Evolutionary conservation across 2,888 invertebrate species (phyloP).

Genomic region (Trichopria drosophilae): DNA sequence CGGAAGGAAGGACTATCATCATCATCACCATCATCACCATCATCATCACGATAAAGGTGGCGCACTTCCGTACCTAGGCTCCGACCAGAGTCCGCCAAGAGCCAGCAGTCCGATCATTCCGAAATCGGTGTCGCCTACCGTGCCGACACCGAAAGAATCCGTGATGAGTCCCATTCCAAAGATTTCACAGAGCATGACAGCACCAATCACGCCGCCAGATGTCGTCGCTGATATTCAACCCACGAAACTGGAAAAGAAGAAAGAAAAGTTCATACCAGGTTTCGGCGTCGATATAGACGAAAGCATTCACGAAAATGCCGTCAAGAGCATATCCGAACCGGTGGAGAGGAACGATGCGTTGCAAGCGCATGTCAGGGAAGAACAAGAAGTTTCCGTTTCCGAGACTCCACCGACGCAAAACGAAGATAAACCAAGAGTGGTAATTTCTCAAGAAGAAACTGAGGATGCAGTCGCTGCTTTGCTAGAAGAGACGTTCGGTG

Average conservation of each 20-base stretch:
- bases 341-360: conserved; percentile 50
- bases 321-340: conserved; percentile 74
- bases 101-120: conserved; percentile 54
- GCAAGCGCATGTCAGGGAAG: conserved; percentile 45
- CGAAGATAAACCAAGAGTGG: conserved; percentile 78
- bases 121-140: conserved; percentile 44
- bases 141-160: conserved; percentile 47
- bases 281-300: conserved; percentile 71
- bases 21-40: conserved; percentile 65
- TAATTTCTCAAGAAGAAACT: conserved; percentile 90
- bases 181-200: conserved; percentile 60
- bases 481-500: conserved; percentile 82
- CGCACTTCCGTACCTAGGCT: conserved; percentile 49
- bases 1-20: conserved; percentile 69
- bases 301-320: conserved; percentile 76
- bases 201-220: conserved; percentile 37
- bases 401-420: conserved; percentile 64
- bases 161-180: conserved; percentile 63
- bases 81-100: conserved; percentile 69
- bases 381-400: conserved; percentile 54
- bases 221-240: conserved; percentile 38
- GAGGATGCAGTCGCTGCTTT: conserved; percentile 89
- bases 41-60: conserved; percentile 49
- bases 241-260: conserved; percentile 59
- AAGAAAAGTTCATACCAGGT: conserved; percentile 69